Evolutionary conservation across 2,888 invertebrate genomes (phyloP).

Genomic region (Eumacrocentrus americanus): DNA sequence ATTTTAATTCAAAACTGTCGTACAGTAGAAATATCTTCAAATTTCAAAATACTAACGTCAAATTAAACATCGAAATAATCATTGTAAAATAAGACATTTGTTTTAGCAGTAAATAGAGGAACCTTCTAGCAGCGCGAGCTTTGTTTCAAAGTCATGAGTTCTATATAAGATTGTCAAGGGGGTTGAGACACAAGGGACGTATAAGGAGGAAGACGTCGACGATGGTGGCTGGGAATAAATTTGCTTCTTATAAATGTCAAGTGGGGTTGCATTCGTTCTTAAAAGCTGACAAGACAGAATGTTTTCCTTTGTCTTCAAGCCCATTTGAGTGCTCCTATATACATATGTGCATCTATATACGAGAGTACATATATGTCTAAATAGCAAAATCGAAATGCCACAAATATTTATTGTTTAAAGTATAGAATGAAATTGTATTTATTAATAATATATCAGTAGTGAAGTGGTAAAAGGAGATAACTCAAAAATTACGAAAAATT

Average conservation of each 20-base stretch:
- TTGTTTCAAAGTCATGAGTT: slow-evolving; percentile 12
- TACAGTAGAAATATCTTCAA: too few relatives aligned
- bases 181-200: slow-evolving; percentile 1
- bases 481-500: too few relatives aligned
- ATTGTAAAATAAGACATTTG: too few relatives aligned
- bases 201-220: slow-evolving; percentile 27
- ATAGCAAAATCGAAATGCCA: neutral
- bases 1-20: too few relatives aligned
- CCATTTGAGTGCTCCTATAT: slow-evolving; percentile 31
- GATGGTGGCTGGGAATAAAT: slow-evolving; percentile 33
- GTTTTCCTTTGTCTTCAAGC: slow-evolving; percentile 34
- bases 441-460: too few relatives aligned
- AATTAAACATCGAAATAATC: too few relatives aligned
- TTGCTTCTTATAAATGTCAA: slow-evolving; percentile 39
- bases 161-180: neutral
- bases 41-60: too few relatives aligned
- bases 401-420: neutral
- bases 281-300: slow-evolving; percentile 34
- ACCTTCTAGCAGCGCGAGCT: slow-evolving; percentile 8
- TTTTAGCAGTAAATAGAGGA: neutral
- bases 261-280: slow-evolving; percentile 27
- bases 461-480: too few relatives aligned
- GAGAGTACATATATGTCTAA: slow-evolving; percentile 2
- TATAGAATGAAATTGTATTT: too few relatives aligned
- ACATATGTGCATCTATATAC: slow-evolving; percentile 19